phyloP scores from a whole-genome alignment of 92 coral and sea anemone genomes.

The Isaurus tuberculatus region DNA sequence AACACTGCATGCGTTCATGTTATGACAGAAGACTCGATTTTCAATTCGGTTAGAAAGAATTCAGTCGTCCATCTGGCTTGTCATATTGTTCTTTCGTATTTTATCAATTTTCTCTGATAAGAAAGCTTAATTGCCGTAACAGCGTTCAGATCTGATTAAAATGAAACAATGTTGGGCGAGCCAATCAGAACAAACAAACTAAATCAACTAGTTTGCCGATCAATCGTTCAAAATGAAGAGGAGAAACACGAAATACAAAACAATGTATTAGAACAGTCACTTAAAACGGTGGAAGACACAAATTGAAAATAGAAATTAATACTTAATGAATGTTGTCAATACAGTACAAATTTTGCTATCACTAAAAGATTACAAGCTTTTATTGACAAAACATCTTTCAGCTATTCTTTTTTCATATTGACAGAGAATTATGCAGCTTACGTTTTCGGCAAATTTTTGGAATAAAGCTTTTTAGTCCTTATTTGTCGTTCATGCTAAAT shows the following conservation, averaged over 20 bases:
- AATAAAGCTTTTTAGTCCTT: conserved; percentile 3
- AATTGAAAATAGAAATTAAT: conserved; percentile 85
- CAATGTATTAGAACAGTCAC: conserved; percentile 76
- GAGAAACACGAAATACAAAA: conserved; percentile 56
- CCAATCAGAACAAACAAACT: conserved; percentile 28
- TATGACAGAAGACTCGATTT: background rate
- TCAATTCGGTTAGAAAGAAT: background rate
- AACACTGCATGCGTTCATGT: conserved; percentile 10
- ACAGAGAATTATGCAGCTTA: background rate
- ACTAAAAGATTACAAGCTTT: background rate
- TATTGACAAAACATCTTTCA: conserved; percentile 13
- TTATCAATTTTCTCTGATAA: conserved; percentile 36
- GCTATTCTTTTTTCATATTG: conserved; percentile 33
- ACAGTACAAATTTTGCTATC: conserved; percentile 3
- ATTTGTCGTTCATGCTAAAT: conserved; percentile 37
- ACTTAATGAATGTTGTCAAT: conserved; percentile 60
- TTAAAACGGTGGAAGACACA: conserved; percentile 68
- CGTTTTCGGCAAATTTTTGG: background rate
- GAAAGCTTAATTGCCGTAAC: conserved; percentile 34
- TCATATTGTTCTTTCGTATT: conserved; percentile 36
- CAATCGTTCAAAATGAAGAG: conserved; percentile 24
- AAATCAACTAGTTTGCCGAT: conserved; percentile 37
- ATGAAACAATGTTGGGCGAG: conserved; percentile 30
- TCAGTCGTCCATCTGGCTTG: conserved; percentile 19
- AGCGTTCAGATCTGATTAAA: conserved; percentile 25